Conservation (phyloP, 2,113 vertebrate species). For the Acrocephalus kingi region DNA sequence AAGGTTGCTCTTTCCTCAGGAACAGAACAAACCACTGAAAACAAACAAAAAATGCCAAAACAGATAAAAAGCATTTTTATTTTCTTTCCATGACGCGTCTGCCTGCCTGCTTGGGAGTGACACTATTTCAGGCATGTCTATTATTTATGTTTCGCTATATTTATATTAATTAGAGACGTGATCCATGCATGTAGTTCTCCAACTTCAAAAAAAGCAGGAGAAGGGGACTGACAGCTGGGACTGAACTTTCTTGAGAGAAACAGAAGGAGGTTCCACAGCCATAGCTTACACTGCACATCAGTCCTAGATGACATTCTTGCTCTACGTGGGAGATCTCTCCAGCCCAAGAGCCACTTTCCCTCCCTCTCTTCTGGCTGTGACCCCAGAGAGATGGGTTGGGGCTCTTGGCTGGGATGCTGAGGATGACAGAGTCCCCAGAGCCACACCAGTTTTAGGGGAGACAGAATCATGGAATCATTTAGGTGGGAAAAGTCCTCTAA, state of each 20-base stretch:
- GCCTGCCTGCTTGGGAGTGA: constrained; percentile 24
- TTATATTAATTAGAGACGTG: constrained; percentile 65
- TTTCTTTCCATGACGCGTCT: constrained; percentile 67
- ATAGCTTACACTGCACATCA: rapidly evolving
- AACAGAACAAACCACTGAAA: constrained; percentile 15
- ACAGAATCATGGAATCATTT: not conserved
- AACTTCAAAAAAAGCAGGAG: constrained; percentile 40
- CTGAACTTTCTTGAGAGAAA: not conserved
- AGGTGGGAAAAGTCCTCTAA: not conserved
- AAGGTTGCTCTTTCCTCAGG: constrained; percentile 30
- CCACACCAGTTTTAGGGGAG: not conserved
- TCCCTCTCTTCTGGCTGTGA: not conserved
- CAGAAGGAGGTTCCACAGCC: not conserved
- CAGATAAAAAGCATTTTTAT: constrained; percentile 52
- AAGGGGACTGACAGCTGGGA: not conserved
- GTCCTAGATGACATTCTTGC: rapidly evolving
- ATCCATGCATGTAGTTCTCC: constrained; percentile 47
- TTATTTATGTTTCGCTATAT: constrained; percentile 69
- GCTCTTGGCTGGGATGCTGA: not conserved
- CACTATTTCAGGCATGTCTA: constrained; percentile 71
- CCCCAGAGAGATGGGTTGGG: not conserved
- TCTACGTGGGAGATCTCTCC: not conserved
- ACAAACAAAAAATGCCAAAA: constrained; percentile 49
- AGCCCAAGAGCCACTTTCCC: not conserved
- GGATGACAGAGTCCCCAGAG: not conserved